A percentile compares a stretch with the other conserved stretches of the same genome.
These are phyloP conservation scores for Lucinisca nassula DNA, from an alignment of 2,888 invertebrate genomes.

Conservation along the genomic window DNA sequence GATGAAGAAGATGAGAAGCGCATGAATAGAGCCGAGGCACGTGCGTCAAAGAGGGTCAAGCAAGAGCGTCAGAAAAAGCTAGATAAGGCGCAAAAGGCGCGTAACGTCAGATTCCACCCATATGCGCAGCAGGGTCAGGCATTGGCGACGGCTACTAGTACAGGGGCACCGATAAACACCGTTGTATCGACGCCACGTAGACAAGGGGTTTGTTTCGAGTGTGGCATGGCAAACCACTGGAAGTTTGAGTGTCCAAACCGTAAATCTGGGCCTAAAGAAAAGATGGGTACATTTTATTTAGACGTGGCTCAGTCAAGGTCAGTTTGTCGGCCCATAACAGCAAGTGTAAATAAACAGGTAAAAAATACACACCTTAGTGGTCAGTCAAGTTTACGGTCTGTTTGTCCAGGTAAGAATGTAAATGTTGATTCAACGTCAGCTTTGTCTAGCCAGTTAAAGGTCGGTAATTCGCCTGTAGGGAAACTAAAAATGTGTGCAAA, in stretches of 20 bases:
- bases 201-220: not conserved
- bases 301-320: not conserved
- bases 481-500: not conserved
- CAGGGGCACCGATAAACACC: not conserved
- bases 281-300: not conserved
- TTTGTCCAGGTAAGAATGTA: not conserved
- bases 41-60: not conserved
- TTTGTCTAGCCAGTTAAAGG: too few relatives aligned
- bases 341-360: not conserved
- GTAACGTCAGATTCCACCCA: not conserved
- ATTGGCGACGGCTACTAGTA: not conserved
- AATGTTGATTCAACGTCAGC: not conserved
- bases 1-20: not conserved
- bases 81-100: not conserved
- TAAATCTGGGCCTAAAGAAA: not conserved
- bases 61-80: not conserved
- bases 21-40: not conserved
- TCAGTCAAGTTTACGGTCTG: not conserved
- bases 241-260: slow-evolving; percentile 2
- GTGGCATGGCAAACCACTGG: not conserved
- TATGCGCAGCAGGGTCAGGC: not conserved
- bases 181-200: not conserved
- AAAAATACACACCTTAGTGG: not conserved
- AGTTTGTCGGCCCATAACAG: not conserved
- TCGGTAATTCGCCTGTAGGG: not conserved